A percentile compares a stretch with the other conserved stretches of the same genome.
These are phyloP conservation scores for Bombycilla garrulus DNA, from an alignment of 2,113 vertebrate species.

Conservation along the genomic window DNA sequence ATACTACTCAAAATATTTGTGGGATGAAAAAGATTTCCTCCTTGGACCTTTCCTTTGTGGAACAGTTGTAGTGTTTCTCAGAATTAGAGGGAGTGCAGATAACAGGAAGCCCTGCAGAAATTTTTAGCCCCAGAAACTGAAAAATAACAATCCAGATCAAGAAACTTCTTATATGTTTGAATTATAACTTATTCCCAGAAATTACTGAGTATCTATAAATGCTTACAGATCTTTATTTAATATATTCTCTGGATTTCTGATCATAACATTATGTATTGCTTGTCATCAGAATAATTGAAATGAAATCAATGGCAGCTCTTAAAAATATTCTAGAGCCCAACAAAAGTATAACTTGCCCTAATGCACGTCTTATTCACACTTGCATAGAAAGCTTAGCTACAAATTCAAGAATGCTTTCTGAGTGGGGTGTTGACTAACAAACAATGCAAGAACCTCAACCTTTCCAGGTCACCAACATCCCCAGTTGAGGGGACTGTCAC, in stretches of 20 bases:
- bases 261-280: not conserved
- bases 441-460: not conserved
- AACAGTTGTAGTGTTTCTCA: not conserved
- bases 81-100: not conserved
- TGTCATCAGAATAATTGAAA: not conserved
- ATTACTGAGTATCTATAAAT: not conserved
- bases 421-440: not conserved
- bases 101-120: not conserved
- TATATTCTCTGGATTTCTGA: not conserved
- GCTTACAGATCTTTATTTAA: not conserved
- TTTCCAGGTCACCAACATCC: not conserved
- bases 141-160: not conserved
- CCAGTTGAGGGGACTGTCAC: not conserved
- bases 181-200: not conserved
- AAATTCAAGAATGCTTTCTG: not conserved
- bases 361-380: not conserved
- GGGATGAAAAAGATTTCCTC: not conserved
- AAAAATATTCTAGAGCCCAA: not conserved
- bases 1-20: not conserved
- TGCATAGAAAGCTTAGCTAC: not conserved
- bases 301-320: not conserved
- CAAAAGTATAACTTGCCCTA: not conserved
- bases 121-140: not conserved
- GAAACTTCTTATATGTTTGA: not conserved
- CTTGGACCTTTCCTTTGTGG: not conserved